phyloP scores from a whole-genome alignment of 2,888 invertebrate genomes.

The Kryphioiulus occultus region DNA sequence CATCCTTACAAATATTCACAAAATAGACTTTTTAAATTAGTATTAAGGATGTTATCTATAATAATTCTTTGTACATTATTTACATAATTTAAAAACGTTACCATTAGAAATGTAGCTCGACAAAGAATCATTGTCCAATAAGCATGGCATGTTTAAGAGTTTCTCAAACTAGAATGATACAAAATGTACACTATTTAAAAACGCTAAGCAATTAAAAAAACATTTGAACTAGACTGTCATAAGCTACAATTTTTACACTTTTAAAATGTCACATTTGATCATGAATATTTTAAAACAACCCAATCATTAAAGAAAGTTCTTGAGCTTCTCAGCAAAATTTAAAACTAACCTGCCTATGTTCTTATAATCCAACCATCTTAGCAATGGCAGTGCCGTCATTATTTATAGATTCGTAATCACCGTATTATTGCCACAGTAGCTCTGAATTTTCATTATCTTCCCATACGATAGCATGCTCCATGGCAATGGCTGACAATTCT shows the following conservation, averaged over 20 bases:
- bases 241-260: background rate
- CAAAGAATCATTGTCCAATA: background rate
- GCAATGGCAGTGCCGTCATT: background rate
- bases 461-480: constrained; percentile 78
- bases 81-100: constrained; percentile 25
- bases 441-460: constrained; percentile 37
- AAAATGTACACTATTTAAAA: constrained; percentile 29
- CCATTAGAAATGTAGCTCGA: background rate
- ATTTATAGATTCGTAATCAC: background rate
- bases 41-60: constrained; percentile 6
- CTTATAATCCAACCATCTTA: background rate
- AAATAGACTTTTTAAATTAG: constrained; percentile 35
- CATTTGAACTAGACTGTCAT: background rate
- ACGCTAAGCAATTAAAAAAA: background rate
- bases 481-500: constrained; percentile 90
- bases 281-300: background rate
- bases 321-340: background rate
- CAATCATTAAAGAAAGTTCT: background rate
- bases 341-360: background rate
- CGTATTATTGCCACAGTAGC: background rate
- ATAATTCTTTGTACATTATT: background rate
- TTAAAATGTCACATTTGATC: constrained; percentile 13
- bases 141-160: background rate
- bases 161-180: background rate
- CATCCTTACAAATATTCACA: constrained; percentile 38